These are phyloP conservation scores for Lamellibrachia columna DNA, from an alignment of 2,888 invertebrate genomes.

Conservation along the genomic window DNA sequence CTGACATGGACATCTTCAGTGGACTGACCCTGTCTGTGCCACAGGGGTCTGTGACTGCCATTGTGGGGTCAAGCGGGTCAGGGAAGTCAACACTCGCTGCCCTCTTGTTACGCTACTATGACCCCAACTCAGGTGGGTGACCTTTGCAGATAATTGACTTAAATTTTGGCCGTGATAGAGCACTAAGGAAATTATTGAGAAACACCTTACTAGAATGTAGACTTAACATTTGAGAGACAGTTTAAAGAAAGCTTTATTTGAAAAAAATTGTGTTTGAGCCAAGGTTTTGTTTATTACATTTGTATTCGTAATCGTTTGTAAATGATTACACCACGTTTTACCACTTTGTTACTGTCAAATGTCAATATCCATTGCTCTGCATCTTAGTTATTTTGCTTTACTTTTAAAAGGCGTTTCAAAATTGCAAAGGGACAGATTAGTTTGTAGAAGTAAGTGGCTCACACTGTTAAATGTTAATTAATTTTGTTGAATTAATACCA, in stretches of 20 bases:
- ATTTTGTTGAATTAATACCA: background rate
- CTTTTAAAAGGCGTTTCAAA: background rate
- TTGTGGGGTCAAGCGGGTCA: conserved; percentile 92
- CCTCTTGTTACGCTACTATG: conserved; percentile 83
- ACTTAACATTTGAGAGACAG: background rate
- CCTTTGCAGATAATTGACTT: background rate
- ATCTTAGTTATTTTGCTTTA: background rate
- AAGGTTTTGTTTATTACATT: conserved; percentile 37
- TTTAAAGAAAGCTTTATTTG: background rate
- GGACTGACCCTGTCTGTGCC: conserved; percentile 75
- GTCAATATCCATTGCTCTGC: background rate
- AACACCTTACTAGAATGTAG: background rate
- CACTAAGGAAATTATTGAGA: background rate
- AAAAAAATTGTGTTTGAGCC: conserved; percentile 25
- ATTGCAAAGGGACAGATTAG: background rate
- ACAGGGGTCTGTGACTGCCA: conserved; percentile 77
- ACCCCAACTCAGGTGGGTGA: conserved; percentile 72
- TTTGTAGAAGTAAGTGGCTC: background rate
- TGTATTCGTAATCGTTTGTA: background rate
- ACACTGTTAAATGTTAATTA: background rate
- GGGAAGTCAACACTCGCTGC: conserved; percentile 93
- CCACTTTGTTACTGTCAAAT: background rate
- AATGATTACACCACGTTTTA: background rate
- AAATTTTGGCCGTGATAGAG: background rate
- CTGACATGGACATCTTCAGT: conserved; percentile 72